Base-by-base conservation (phyloP, 2,797 vertebrate species). In the Thalassophryne amazonica region DNA sequence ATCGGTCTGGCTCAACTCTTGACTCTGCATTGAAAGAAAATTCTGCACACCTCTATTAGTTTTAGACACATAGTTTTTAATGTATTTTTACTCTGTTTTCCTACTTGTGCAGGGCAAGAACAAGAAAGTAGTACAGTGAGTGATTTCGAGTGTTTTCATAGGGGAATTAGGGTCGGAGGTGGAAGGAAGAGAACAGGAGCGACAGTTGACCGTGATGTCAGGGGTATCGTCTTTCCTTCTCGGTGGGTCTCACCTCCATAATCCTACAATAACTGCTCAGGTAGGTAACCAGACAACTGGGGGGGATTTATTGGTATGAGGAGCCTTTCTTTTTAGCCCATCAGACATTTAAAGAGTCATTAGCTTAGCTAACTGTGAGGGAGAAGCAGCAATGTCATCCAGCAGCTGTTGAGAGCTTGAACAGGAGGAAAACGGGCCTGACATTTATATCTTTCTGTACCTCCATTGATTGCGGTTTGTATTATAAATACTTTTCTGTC, bases 251-350 rank as follows among this genome's bases (percentile, higher is more conserved):
- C 31, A 41, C 65, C 60, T 39, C 57, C 60, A 76, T 79, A 69
- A 78, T 83, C 70, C 78, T 22, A 57, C 73, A 73, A 51, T 71
- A 63, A 60, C 59, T 20, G 58, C 52, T 61, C 53, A 27, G 72
- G 60, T 77, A 88, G 87, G 89, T 91, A 90, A 87, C 88, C 72
- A 86, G 73, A 88, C 88, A 89, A 90, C 86, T 61, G 80, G 29
- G 61, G 60, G 64, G 60, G 67, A n/a, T 77, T 71, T 76, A 83
- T 79, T 68, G 51, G 28, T 1, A 56, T 70, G 52, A 33, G 30
- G 14, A 79, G 54, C 39, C 47, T 49, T 71, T 73, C 48, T 61
- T 76, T 69, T 75, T 64, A 52, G 54, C 64, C 70, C 56, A 28
- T 49, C 59, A 81, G 79, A 81, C 69, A 79, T 87, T 89, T 84